Evolutionary conservation across 2,888 invertebrate genomes (phyloP).

Genomic region (Beris chalybata): DNA sequence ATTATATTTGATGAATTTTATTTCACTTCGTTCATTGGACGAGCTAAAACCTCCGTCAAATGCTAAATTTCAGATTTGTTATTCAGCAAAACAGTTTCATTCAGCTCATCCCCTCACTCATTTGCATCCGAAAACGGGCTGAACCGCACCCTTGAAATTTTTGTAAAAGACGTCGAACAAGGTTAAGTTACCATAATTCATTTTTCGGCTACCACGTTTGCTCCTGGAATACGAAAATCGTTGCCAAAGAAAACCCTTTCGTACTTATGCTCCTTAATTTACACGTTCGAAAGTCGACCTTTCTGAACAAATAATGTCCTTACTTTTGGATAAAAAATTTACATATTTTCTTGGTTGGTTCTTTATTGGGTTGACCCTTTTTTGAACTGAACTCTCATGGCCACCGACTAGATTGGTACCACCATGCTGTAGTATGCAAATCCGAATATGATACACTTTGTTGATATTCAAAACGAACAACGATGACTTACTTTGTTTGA

Average conservation of each 20-base stretch:
- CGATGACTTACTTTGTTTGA: slow-evolving; percentile 23
- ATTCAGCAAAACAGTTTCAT: not conserved
- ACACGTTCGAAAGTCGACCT: slow-evolving; percentile 32
- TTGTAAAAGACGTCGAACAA: slow-evolving; percentile 10
- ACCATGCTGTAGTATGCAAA: slow-evolving; percentile 10
- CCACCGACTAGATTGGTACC: not conserved
- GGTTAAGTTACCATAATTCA: slow-evolving; percentile 25
- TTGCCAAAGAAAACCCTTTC: slow-evolving; percentile 7
- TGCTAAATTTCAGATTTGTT: not conserved
- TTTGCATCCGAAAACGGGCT: not conserved
- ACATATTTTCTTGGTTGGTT: slow-evolving; percentile 27
- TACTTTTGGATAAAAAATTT: slow-evolving; percentile 30
- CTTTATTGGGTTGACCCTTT: slow-evolving; percentile 31
- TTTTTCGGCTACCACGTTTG: slow-evolving; percentile 29
- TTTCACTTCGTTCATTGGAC: no score
- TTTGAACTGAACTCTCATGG: slow-evolving; percentile 3
- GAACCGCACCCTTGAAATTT: slow-evolving; percentile 18
- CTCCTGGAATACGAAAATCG: slow-evolving; percentile 26
- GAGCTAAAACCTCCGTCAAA: not conserved
- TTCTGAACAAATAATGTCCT: slow-evolving; percentile 20
- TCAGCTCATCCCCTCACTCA: not conserved
- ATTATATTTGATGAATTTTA: not conserved
- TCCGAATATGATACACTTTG: slow-evolving; percentile 18
- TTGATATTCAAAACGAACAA: slow-evolving; percentile 24
- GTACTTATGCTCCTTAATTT: slow-evolving; percentile 16